Base-by-base conservation (phyloP, 2,888 invertebrate species). In the Laspeyria flexula region DNA sequence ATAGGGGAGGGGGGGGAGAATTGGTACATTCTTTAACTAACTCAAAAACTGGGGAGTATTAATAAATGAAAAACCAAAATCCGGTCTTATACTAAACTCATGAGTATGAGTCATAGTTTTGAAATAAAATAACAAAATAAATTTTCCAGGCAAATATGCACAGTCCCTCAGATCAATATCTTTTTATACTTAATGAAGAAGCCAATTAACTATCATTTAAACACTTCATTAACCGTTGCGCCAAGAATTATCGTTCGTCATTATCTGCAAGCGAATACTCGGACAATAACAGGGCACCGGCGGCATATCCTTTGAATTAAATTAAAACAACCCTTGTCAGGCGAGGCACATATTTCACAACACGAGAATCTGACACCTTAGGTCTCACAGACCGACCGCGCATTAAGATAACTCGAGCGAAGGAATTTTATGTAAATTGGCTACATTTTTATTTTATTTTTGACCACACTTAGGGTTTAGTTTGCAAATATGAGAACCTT, bases 391-490 rank as follows among this genome's bases (percentile, higher is more conserved):
- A 49, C 51, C 48, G 39, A 49, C 55, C 68, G 46, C 50, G 59
- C 55, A 61, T 59, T 55, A 65, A 69, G 61, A 66, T 65, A 60
- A 53, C 65, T 65, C 60, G 68, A 61, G 66, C 71, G 72, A 78
- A 78, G 77, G 83, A 81, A 83, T 88, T 85, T 88, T 84, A 88
- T 87, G 87, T 83, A 88, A 87, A 88, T 87, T 83, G 73, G 77
- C 71, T 63, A 67, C 65, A 59, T 76, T 77, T 77, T 77, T 77
- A 9, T 44, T 44, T 50, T 43, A 25, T 34, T 43, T 43, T 34
- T 4, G 13, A 56, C 7, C 7, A 25, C 48, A 59, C 34, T 60
- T 72, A 73, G 39, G 18, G 38, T 16, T 27, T 34, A 6, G 10
- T 18, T 3, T 5, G 16, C 18, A 35, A 15, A 9, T 16, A 9